Conservation (phyloP, 2,888 invertebrate species). For the Neuroscelio doddi region DNA sequence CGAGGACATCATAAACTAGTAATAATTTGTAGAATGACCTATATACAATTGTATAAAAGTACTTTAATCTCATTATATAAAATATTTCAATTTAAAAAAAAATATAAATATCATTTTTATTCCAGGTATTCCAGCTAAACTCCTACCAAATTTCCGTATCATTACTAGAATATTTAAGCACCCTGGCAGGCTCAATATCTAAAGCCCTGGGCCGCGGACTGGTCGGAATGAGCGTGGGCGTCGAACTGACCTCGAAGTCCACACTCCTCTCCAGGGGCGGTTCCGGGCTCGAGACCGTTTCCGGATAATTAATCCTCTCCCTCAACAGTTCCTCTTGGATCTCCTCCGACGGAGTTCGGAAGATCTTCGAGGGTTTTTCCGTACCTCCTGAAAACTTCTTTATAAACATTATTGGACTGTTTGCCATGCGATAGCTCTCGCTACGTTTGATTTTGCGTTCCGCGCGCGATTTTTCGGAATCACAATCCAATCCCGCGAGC, state of each 20-base stretch:
- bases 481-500: slow-evolving; percentile 2
- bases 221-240: slow-evolving; percentile 41
- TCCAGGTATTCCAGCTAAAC: no score
- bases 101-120: no score
- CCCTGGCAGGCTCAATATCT: slow-evolving; percentile 78
- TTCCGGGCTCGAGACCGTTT: slow-evolving; percentile 75
- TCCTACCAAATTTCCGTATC: slow-evolving; percentile 85
- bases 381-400: slow-evolving; percentile 64
- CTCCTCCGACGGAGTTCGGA: slow-evolving; percentile 68
- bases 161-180: slow-evolving; percentile 78
- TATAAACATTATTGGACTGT: slow-evolving; percentile 80
- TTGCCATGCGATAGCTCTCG: slow-evolving; percentile 89
- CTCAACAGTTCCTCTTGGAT: slow-evolving; percentile 74
- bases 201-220: slow-evolving; percentile 78
- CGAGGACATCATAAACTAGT: not conserved
- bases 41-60: no score
- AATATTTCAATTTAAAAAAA: no score
- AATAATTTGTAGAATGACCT: no score
- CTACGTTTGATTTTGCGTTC: slow-evolving; percentile 81
- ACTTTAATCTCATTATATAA: no score
- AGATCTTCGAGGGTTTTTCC: slow-evolving; percentile 62
- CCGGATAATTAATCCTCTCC: slow-evolving; percentile 82
- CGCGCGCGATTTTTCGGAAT: slow-evolving; percentile 27
- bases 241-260: slow-evolving; percentile 67
- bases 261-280: slow-evolving; percentile 56